Evolutionary conservation across 2,113 vertebrate species (phyloP), one percentile per base, ranked within the genome.

Genomic region (Halcyon senegalensis): DNA sequence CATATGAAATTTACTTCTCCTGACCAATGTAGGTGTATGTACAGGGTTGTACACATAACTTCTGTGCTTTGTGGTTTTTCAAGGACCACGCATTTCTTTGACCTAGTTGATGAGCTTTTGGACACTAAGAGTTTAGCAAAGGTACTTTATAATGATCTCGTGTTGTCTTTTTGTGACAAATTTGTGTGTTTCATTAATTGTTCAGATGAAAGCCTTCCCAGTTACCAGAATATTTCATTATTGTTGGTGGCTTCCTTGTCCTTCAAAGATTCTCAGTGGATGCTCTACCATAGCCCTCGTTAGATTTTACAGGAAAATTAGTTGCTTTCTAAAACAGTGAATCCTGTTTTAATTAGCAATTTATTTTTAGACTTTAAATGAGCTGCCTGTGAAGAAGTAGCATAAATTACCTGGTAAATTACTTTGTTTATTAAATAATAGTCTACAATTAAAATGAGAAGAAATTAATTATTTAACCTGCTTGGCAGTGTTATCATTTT

Each of bases 351-450:
- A 98, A 97, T 98, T 98, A 98, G 87, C 73, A 95, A 64, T 96
- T 96, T 97, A 96, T 96, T 98, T 97, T 98, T 98, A 96, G 91
- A 93, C 51, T 96, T 96, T 93, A 84, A 96, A 73, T 96, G 86
- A 95, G 90, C 76, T 97, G 96, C 91, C 77, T 96, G 46, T 96
- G 87, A 97, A 96, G 90, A 84, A 92, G 83, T 51, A 94, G 89
- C 98, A 97, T 97, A 97, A 98, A 98, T 98, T 97, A 95, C 46
- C 86, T 96, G 56, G 60, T 68, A 88, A 94, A 94, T 97, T 96
- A 90, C 95, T 96, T 96, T 97, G 94, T 97, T 98, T 97, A 98
- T 98, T 97, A 97, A 98, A 93, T 97, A 97, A 97, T 98, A 94
- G 92, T 97, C 91, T 96, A 96, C 90, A 97, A 94, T 98, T 97